These are phyloP conservation scores for Lithosia quadra DNA, from an alignment of 2,888 invertebrate genomes.

Conservation along the genomic window DNA sequence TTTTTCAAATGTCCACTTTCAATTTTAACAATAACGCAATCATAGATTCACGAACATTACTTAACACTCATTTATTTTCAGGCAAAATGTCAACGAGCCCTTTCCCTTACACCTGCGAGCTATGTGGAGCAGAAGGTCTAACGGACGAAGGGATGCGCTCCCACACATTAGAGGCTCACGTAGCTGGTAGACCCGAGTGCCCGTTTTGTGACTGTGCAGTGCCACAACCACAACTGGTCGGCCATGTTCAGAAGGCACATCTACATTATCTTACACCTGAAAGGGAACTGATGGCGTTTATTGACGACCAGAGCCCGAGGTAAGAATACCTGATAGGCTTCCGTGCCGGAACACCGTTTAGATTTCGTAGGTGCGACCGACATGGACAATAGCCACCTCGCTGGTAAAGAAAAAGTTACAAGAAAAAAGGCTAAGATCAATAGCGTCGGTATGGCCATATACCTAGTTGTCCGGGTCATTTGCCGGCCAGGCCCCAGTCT, in stretches of 20 bases:
- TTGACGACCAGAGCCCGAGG: slow-evolving; percentile 90
- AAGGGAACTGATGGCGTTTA: slow-evolving; percentile 91
- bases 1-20: no score
- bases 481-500: no score
- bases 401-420: no score
- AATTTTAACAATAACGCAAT: no score
- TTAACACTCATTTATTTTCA: slow-evolving; percentile 22
- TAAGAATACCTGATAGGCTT: slow-evolving; percentile 51
- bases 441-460: no score
- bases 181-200: slow-evolving; percentile 92
- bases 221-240: slow-evolving; percentile 91
- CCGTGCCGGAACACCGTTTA: no score
- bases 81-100: slow-evolving; percentile 78
- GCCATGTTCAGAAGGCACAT: slow-evolving; percentile 95
- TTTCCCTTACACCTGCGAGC: slow-evolving; percentile 90
- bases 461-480: no score
- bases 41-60: no score
- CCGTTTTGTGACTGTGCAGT: slow-evolving; percentile 94
- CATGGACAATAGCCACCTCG: no score
- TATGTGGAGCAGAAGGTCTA: slow-evolving; percentile 94
- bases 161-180: slow-evolving; percentile 92
- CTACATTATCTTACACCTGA: slow-evolving; percentile 94
- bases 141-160: slow-evolving; percentile 92
- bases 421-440: no score
- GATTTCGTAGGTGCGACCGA: no score